Evolutionary conservation across 2,888 invertebrate species (phyloP), one percentile per base, ranked within the genome.

Genomic region (Bellardia pandia): DNA sequence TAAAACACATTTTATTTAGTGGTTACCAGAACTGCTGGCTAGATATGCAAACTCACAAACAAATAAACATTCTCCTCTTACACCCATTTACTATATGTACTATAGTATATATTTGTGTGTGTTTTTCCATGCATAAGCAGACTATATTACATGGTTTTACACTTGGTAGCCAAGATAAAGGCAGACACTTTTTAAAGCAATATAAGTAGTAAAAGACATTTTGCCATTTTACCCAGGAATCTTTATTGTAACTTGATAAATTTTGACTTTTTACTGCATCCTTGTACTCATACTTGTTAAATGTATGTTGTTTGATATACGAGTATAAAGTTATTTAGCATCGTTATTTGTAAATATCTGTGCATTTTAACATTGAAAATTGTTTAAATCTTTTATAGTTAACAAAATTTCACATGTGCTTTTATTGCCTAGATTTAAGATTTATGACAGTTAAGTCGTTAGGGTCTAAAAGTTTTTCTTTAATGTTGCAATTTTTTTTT

Each of bases 131-230:
- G n/a, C 9, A 30, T 30, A 16, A 14, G n/a, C 45, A 53, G 33
- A 58, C 23, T 37, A 56, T 72, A 66, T 66, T 74, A 66, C 58
- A 81, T 74, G 74, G 58, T 75, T 82, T 76, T 69, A 51, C 40
- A 84, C 48, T 80, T 40, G 79, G 9, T 60, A 69, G 69, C 48
- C 69, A 75, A 75, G 69, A 80, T 80, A 80, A 79, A 72, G 42
- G 14, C 14, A 85, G 23, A 56, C 51, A 75, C 64, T 79, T 78
- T 13, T 78, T 11, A 48, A 76, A 62, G 16, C 60, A 74, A 51
- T 68, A 51, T 72, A 42, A 45, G 66, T n/a, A 58, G 23, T 23
- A 53, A 51, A 76, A 51, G 8, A 60, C 60, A 40, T 60, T 42
- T 40, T 48, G 11, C 4, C 8, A 69, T 69, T 69, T 40, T 48